Evolutionary conservation across 2,797 vertebrate genomes (phyloP).

Genomic region (Pseudochaenichthys georgianus): DNA sequence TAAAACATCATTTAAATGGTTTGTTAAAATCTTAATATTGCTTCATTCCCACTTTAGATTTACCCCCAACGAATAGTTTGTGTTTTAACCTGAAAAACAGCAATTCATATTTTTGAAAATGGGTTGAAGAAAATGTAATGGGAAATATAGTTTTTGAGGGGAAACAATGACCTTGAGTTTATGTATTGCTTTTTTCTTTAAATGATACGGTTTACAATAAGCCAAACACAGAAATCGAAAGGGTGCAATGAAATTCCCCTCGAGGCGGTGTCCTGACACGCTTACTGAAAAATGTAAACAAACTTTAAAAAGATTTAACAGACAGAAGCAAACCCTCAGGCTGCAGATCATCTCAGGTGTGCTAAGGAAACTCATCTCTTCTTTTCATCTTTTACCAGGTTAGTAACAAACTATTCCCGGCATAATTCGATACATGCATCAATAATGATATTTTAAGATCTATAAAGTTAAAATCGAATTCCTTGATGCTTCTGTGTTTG

Average conservation of each 20-base stretch:
- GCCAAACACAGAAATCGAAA: accelerated
- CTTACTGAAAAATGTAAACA: accelerated
- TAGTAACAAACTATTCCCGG: neutral
- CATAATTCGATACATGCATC: neutral
- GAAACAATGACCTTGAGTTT: neutral
- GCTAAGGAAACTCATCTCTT: accelerated
- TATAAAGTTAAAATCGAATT: neutral
- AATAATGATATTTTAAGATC: neutral
- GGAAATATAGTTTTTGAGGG: neutral
- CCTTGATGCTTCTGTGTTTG: neutral
- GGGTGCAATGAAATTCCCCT: neutral
- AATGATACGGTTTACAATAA: neutral
- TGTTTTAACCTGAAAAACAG: neutral
- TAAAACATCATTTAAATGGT: too few species aligned
- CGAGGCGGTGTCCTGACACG: accelerated
- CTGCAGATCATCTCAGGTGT: neutral
- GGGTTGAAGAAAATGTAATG: neutral
- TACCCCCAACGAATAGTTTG: neutral
- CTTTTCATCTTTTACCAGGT: neutral
- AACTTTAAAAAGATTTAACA: neutral
- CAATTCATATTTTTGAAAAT: neutral
- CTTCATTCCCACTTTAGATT: too few species aligned
- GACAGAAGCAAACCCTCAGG: accelerated
- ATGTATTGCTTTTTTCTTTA: neutral
- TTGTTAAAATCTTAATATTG: too few species aligned